Evolutionary conservation across 2,888 invertebrate genomes (phyloP).

Genomic region (Endotricha flammealis): DNA sequence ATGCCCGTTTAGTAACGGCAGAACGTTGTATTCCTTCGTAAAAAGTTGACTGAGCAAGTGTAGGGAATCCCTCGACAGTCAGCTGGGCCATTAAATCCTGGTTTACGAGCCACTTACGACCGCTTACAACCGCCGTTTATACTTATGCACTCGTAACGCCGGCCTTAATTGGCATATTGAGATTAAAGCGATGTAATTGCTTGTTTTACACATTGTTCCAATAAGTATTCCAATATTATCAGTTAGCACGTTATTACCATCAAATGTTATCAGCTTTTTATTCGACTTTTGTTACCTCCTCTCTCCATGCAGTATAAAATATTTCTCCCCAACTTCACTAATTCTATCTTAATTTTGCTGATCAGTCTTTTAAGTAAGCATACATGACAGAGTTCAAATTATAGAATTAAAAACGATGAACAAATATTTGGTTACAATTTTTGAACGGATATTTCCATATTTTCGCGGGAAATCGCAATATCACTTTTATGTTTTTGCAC

Average conservation of each 20-base stretch:
- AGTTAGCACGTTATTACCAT: too few species aligned
- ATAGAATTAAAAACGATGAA: too few species aligned
- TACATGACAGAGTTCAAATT: too few species aligned
- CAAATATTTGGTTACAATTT: conserved; percentile 7
- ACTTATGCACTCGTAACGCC: conserved; percentile 59
- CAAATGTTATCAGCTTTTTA: too few species aligned
- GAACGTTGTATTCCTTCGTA: not conserved
- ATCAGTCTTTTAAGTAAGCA: too few species aligned
- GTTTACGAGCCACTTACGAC: conserved; percentile 61
- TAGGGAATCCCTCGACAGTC: conserved; percentile 52
- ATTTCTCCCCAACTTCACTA: too few species aligned
- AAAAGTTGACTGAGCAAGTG: conserved; percentile 25
- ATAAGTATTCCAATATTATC: conserved; percentile 40
- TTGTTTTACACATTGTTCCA: conserved; percentile 45
- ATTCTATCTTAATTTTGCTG: too few species aligned
- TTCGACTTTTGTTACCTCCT: too few species aligned
- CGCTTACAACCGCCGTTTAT: conserved; percentile 33
- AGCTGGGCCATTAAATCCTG: conserved; percentile 58
- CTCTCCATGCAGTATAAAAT: too few species aligned
- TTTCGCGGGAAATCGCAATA: conserved; percentile 33
- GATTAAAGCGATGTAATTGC: conserved; percentile 58
- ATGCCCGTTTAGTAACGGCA: not conserved
- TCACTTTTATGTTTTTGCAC: conserved; percentile 43
- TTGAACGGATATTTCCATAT: conserved; percentile 33
- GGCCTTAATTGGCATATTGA: conserved; percentile 71